Evolutionary conservation across 1,140 invertebrate species (phyloP), one percentile per base, ranked within the genome.

Genomic region (Sycophila sp.): DNA sequence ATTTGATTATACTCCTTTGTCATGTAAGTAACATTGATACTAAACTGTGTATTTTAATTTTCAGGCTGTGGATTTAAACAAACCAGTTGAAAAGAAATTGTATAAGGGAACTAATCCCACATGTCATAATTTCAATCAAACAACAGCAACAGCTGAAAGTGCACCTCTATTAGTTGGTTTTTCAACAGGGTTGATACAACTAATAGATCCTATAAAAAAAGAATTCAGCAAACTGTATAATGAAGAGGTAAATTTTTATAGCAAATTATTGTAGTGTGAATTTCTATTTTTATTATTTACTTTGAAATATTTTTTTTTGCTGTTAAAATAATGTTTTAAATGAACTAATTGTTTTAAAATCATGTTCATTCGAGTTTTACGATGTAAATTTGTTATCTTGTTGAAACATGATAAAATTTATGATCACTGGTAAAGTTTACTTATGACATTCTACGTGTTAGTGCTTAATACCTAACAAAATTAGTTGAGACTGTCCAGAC

Each of bases 51-150:
- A 62, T 70, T 72, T 11, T 69, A 64, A 69, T 80, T 82, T 80
- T 84, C 80, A 96, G 94, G 94, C 95, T 80, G 93, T 94, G 76
- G 97, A 99, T 89, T 89, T 98, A 81, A 96, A 93, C 72, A 98
- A 98, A 86, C 97, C 97, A 47, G 91, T 99, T 72, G 98, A 99
- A 84, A 99, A 99, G 83, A 94, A 98, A 84, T 91, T 98, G 77
- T 99, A 99, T 85, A 99, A 99, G 88, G 97, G 97, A 78, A 98
- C 97, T 73, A 98, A 96, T 88, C 98, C 98, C 58, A 99, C 98
- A 26, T 99, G 97, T 86, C 98, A 99, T 87, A 97, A 99, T 89
- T 99, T 99, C 84, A 99, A 99, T 89, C 89, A 91, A 70, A 89
- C 92, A 66, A 92, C 93, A 64, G 92, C 94, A 59, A 93, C 92